These are phyloP conservation scores for Tetraodon nigroviridis DNA, from an alignment of 2,113 vertebrate genomes.

Conservation along the genomic window DNA sequence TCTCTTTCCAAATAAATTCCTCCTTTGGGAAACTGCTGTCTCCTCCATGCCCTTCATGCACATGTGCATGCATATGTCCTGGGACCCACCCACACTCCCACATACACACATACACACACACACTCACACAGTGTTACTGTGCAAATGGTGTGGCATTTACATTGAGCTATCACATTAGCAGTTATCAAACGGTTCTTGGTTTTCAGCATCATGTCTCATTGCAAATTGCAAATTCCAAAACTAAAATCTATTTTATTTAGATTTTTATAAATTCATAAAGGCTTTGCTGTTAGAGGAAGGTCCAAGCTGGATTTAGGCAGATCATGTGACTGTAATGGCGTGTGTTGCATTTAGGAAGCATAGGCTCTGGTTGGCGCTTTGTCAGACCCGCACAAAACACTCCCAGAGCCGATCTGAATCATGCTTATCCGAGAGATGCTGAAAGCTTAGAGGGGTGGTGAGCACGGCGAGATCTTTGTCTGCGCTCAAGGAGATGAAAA, in stretches of 20 bases:
- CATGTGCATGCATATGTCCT: constrained; percentile 27
- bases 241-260: too few species aligned
- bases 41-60: constrained; percentile 49
- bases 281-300: too few species aligned
- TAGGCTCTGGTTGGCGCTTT: not conserved
- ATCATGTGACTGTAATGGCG: not conserved
- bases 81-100: constrained; percentile 2
- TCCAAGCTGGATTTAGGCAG: not conserved
- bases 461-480: too few species aligned
- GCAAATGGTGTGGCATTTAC: not conserved
- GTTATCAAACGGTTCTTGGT: not conserved
- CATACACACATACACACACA: constrained; percentile 9
- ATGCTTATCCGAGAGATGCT: not conserved
- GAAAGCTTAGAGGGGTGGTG: too few species aligned
- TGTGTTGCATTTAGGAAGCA: not conserved
- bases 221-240: too few species aligned
- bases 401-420: not conserved
- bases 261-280: too few species aligned
- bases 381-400: too few species aligned
- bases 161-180: not conserved
- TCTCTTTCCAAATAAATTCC: constrained; percentile 46
- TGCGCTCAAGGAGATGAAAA: too few species aligned
- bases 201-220: too few species aligned
- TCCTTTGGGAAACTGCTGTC: constrained; percentile 43
- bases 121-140: not conserved